phyloP scores from a whole-genome alignment of 2,113 vertebrate genomes.

The Astur gentilis region DNA sequence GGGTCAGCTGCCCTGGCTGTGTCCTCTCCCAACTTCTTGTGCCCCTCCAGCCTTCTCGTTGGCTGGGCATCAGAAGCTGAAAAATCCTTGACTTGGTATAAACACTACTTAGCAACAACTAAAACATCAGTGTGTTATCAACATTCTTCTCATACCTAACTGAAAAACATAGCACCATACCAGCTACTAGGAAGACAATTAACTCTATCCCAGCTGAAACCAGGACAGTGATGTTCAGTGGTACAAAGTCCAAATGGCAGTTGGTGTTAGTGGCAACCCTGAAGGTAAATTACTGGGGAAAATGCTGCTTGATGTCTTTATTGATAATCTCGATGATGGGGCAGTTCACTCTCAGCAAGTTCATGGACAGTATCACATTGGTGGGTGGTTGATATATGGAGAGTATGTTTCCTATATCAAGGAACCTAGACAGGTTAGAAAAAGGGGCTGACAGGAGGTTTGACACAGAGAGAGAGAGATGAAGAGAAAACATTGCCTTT shows the following conservation, averaged over 20 bases:
- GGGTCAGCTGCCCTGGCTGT: too few relatives aligned
- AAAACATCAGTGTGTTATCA: too few relatives aligned
- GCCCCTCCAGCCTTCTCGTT: too few relatives aligned
- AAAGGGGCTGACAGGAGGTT: background rate
- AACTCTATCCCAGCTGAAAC: too few relatives aligned
- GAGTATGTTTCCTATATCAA: background rate
- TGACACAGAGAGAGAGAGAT: background rate
- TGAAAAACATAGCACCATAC: too few relatives aligned
- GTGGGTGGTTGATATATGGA: background rate
- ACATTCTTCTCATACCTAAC: too few relatives aligned
- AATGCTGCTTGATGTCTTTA: background rate
- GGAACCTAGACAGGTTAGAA: background rate
- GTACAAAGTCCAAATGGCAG: background rate
- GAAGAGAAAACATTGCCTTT: background rate
- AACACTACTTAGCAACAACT: too few relatives aligned
- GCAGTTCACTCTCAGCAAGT: background rate
- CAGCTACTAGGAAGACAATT: too few relatives aligned
- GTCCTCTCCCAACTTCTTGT: too few relatives aligned
- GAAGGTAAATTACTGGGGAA: background rate
- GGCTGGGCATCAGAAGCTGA: too few relatives aligned
- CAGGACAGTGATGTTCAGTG: background rate
- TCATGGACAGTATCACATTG: background rate
- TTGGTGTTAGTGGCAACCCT: background rate
- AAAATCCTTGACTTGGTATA: too few relatives aligned
- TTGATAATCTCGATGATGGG: background rate